These are phyloP conservation scores for Tupiocoris notatus DNA, from an alignment of 2,888 invertebrate species.

Conservation along the genomic window DNA sequence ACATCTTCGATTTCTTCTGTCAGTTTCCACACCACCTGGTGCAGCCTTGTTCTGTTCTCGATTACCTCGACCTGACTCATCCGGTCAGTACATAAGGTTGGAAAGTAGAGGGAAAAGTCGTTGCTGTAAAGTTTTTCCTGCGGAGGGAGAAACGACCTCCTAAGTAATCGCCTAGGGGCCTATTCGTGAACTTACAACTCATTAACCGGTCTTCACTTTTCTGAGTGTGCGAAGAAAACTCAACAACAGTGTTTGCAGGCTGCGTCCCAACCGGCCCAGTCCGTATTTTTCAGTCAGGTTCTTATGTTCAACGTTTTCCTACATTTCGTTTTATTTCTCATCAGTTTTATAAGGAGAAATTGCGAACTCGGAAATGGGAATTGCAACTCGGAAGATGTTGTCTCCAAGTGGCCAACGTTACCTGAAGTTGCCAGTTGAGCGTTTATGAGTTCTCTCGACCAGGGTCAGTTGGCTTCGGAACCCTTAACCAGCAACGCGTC, in stretches of 20 bases:
- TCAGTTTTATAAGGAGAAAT: slow-evolving; percentile 17
- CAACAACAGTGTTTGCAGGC: neutral
- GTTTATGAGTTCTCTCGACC: neutral
- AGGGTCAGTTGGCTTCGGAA: neutral
- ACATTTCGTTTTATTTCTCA: slow-evolving; percentile 6
- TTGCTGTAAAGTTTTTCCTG: slow-evolving; percentile 13
- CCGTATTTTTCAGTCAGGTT: neutral
- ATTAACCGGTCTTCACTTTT: slow-evolving; percentile 16
- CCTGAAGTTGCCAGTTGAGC: neutral
- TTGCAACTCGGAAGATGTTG: neutral
- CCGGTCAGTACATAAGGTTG: neutral
- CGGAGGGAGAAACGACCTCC: neutral
- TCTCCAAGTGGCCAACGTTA: neutral
- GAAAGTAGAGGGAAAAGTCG: neutral
- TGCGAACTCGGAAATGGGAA: slow-evolving; percentile 1
- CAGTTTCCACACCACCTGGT: neutral
- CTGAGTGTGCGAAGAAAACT: neutral
- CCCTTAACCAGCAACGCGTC: slow-evolving; percentile 13
- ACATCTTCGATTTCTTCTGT: neutral
- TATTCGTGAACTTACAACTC: slow-evolving; percentile 29
- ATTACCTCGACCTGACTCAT: neutral
- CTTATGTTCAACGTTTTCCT: neutral
- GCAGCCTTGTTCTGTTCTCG: neutral
- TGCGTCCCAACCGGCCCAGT: neutral
- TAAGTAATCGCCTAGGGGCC: slow-evolving; percentile 24